Base-by-base conservation (phyloP, 1,140 invertebrate genomes). In the Hycleus phaleratus region DNA sequence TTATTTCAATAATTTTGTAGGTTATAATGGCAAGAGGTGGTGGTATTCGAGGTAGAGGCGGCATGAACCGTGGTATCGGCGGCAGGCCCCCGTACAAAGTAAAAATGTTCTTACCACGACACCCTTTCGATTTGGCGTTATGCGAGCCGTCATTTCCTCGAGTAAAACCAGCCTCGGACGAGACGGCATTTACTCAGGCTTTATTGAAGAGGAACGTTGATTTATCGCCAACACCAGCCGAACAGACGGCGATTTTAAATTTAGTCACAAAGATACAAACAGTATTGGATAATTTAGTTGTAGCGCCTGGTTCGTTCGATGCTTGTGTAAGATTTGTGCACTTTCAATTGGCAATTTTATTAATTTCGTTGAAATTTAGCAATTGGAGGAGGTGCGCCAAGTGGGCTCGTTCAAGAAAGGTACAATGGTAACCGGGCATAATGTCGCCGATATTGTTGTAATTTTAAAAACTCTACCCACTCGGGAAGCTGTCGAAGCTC, bases 391-490 rank as follows among this genome's bases (percentile, higher is more conserved):
- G 75, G 91, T 97, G 0, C 80, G 94, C 9, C 92, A 95, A 78
- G 94, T 98, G 46, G 96, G 96, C 0, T 95, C 95, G 0, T 97
- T 95, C 68, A 98, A 98, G 73, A 98, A 98, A 74, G 95, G 95
- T 0, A 98, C 95, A 7, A 97, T 98, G 88, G 84, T 97, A 66
- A 87, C 91, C 4, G 93, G 93, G 1, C 90, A 95, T 68, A 96
- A 95, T 73, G 85, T 95, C 0, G 96, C 95, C 12, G 95, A 98
- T 73, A 88, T 98, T 64, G 95, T 98, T 3, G 93, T 98, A 7
- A 96, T 98, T 65, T 79, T 99, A n/a, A 98, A 98, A 80, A 97
- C 95, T 1, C 73, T 98, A 43, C 97, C 97, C 1, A 97, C 95
- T 9, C 91, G 91, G 71, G 95, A 97, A 70, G 91, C 94, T 4